Evolutionary conservation across 2,888 invertebrate species (phyloP).

Genomic region (Ellobium chinense): DNA sequence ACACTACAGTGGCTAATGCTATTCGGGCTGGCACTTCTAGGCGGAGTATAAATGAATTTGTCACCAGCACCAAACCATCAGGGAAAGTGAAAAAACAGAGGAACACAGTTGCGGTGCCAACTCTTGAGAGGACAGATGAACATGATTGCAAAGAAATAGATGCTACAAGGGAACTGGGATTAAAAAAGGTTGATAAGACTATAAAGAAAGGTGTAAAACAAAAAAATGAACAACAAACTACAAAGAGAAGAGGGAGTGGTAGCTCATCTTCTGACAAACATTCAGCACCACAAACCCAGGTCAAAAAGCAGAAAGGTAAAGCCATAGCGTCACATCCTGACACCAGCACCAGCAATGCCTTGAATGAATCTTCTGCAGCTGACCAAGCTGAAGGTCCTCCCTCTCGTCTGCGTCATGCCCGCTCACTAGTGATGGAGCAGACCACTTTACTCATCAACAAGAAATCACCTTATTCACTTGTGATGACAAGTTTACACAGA

Average conservation of each 20-base stretch:
- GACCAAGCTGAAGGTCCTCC: background rate
- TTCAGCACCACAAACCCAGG: background rate
- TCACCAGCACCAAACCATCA: background rate
- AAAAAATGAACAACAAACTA: background rate
- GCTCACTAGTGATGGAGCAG: constrained; percentile 36
- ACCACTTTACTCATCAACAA: background rate
- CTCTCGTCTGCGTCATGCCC: constrained; percentile 26
- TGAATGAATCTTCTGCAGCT: constrained; percentile 2
- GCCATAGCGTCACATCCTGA: background rate
- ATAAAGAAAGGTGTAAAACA: background rate
- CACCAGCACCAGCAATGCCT: background rate
- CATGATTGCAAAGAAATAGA: no score
- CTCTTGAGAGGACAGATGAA: no score
- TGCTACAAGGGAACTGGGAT: no score
- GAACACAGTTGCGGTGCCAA: background rate
- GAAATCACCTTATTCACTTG: constrained; percentile 32
- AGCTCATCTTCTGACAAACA: background rate
- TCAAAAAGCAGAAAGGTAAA: background rate
- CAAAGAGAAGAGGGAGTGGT: background rate
- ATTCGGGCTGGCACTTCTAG: background rate
- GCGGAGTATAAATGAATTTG: constrained; percentile 37
- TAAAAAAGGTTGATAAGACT: background rate
- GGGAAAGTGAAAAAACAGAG: background rate
- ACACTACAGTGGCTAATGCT: background rate
- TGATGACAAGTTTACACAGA: constrained; percentile 51